Percentiles rank a stretch among this genome's conserved stretches.
phyloP scores from a whole-genome alignment of 1,140 invertebrate species.

The Aricia agestis region DNA sequence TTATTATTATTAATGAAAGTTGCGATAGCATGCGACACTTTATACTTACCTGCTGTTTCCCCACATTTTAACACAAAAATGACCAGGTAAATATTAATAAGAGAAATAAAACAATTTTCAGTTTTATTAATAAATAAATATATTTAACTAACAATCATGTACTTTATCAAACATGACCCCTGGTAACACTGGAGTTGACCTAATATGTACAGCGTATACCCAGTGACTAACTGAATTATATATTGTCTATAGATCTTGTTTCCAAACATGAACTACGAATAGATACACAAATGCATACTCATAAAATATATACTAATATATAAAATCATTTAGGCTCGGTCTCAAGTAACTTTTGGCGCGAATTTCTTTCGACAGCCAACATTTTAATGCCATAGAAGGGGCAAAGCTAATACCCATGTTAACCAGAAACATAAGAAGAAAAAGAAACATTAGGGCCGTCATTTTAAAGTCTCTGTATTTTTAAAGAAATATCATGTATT shows the following conservation, averaged over 20 bases:
- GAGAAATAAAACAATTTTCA: not conserved
- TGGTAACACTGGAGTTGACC: not conserved
- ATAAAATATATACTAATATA: constrained; percentile 6
- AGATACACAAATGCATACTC: constrained; percentile 10
- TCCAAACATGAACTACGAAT: not conserved
- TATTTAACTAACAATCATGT: constrained; percentile 1
- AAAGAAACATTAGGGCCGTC: not conserved
- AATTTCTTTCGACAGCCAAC: not conserved
- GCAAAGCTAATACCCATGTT: not conserved
- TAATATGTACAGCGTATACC: not conserved
- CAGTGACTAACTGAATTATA: not conserved
- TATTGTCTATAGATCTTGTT: not conserved
- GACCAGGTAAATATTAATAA: too few species aligned
- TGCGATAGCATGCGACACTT: too few species aligned
- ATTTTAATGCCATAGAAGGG: not conserved
- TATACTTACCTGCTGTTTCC: too few species aligned
- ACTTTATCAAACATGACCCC: not conserved
- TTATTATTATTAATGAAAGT: too few species aligned
- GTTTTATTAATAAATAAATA: constrained; percentile 1
- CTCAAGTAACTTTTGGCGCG: not conserved
- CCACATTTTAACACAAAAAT: too few species aligned
- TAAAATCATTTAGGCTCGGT: constrained; percentile 6
- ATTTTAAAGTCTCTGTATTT: not conserved
- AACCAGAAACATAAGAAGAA: not conserved
- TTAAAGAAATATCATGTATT: not conserved